phyloP scores from a whole-genome alignment of 2,797 vertebrate genomes.

The Macropodus opercularis region DNA sequence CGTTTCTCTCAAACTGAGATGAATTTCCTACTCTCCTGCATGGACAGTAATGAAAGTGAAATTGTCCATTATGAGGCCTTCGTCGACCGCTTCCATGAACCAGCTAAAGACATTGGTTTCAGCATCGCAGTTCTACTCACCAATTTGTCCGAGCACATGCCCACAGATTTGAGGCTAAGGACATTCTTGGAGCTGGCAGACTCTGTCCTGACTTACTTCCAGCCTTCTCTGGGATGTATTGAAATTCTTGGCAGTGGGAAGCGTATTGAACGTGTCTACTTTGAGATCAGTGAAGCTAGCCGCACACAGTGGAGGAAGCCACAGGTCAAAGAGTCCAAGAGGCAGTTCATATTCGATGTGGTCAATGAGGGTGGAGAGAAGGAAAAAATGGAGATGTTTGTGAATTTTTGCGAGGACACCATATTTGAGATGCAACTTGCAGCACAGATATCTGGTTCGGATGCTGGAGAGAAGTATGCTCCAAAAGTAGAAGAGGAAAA shows the following conservation, averaged over 20 bases:
- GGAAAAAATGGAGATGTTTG: slow-evolving; percentile 98
- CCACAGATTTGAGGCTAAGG: slow-evolving; percentile 86
- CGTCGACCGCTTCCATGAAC: slow-evolving; percentile 92
- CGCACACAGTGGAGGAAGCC: slow-evolving; percentile 97
- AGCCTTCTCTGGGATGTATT: slow-evolving; percentile 91
- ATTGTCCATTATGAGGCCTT: slow-evolving; percentile 91
- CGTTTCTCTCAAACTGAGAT: slow-evolving; percentile 89
- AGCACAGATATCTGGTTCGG: slow-evolving; percentile 89
- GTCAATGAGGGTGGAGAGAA: slow-evolving; percentile 94
- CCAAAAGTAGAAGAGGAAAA: slow-evolving; percentile 75
- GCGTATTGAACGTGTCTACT: slow-evolving; percentile 95
- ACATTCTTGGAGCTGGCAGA: slow-evolving; percentile 90
- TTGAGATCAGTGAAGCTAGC: slow-evolving; percentile 95
- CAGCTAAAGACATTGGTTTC: slow-evolving; percentile 96
- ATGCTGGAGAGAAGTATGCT: slow-evolving; percentile 79
- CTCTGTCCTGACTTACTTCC: slow-evolving; percentile 92
- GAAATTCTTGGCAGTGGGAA: slow-evolving; percentile 95
- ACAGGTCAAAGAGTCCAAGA: slow-evolving; percentile 94
- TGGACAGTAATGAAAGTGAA: slow-evolving; percentile 86
- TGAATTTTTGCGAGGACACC: slow-evolving; percentile 97
- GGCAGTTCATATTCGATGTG: slow-evolving; percentile 97
- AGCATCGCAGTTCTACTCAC: slow-evolving; percentile 93
- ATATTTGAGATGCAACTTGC: slow-evolving; percentile 99
- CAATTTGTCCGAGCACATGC: slow-evolving; percentile 96
- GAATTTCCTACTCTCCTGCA: slow-evolving; percentile 90